Evolutionary conservation across 1,140 invertebrate genomes (phyloP), one percentile per base, ranked within the genome.

Genomic region (Macrocentrus cingulum): DNA sequence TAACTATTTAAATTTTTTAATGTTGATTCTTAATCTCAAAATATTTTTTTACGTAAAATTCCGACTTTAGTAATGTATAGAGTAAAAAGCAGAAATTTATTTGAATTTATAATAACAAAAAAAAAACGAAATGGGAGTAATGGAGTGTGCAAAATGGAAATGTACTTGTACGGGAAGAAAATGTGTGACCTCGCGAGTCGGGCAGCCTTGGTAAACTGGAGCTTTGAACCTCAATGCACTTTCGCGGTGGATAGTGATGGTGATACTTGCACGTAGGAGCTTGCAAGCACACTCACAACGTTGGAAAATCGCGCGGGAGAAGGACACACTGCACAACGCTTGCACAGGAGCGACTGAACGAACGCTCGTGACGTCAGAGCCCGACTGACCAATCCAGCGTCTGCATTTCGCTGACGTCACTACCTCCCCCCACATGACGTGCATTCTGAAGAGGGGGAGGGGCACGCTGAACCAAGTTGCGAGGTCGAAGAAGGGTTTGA

Each of bases 171-270:
- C n/a, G n/a, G n/a, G n/a, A n/a, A n/a, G n/a, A n/a, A n/a, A n/a
- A n/a, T n/a, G n/a, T n/a, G 7, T 13, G 32, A 76, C 74, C 69
- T 68, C 70, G 62, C 68, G 65, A 53, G 56, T 68, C 68, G 65
- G 56, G 66, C 70, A 78, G 76, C 77, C 76, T 78, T 79, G 75
- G 73, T 56, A 77, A 79, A 77, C 75, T 79, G 71, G 76, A 66
- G 60, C 75, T 79, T 74, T 80, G 76, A 80, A 80, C 75, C 66
- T 64, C 51, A 50, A 63, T 78, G 72, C 76, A 77, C 77, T 70
- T 62, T 70, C 48, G 64, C 62, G 37, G 25, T 9, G 68, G 64
- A 66, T 54, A 39, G 22, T 29, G 50, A 46, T 39, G 32, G 32
- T 39, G 19, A 45, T 46, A 42, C 32, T 41, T 51, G 20, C 29